These are phyloP conservation scores for Tragelaphus imberbis DNA, from an alignment of 2,113 vertebrate genomes.

Conservation along the genomic window DNA sequence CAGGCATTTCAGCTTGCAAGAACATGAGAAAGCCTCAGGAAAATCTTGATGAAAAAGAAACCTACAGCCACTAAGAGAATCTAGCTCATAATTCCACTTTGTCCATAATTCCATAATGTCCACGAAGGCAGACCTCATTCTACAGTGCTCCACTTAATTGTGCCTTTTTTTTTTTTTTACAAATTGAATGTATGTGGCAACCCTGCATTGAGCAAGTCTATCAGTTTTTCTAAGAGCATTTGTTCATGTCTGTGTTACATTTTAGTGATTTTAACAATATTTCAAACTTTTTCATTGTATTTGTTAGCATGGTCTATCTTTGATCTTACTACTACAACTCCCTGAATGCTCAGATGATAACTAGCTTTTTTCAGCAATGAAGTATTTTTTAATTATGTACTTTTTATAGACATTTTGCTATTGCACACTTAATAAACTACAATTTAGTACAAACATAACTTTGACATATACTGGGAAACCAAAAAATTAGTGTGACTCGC, in stretches of 20 bases:
- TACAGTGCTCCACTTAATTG: not conserved
- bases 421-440: not conserved
- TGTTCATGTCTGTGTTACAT: not conserved
- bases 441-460: not conserved
- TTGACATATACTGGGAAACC: not conserved
- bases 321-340: not conserved
- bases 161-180: not conserved
- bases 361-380: not conserved
- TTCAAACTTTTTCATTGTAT: not conserved
- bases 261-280: not conserved
- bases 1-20: not conserved
- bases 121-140: rapidly evolving
- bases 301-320: not conserved
- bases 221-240: not conserved
- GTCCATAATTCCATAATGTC: too few species aligned
- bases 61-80: not conserved
- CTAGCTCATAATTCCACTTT: not conserved
- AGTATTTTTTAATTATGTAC: not conserved
- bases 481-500: not conserved
- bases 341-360: not conserved
- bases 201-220: not conserved
- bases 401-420: not conserved
- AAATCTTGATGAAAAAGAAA: not conserved
- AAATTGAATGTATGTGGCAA: not conserved
- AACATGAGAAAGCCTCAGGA: not conserved